Percentiles rank a stretch among this genome's conserved stretches.
phyloP scores from a whole-genome alignment of 2,888 invertebrate species.

The Bursaphelenchus okinawaensis region DNA sequence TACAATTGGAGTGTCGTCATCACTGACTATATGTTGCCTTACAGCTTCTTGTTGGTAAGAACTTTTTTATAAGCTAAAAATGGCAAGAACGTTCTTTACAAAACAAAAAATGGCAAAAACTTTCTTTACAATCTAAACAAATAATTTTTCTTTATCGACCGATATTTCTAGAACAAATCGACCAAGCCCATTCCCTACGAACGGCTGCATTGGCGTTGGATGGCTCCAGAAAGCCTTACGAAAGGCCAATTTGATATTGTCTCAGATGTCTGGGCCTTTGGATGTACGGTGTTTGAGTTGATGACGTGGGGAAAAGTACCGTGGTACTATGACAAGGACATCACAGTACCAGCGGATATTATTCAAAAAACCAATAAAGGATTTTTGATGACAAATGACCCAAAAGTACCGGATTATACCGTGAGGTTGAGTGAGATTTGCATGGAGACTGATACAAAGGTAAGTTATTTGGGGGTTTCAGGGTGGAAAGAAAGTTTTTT shows the following conservation, averaged over 20 bases:
- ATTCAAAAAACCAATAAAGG: neutral
- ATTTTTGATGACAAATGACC: neutral
- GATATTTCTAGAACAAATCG: neutral
- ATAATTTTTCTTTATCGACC: neutral
- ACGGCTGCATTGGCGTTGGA: slow-evolving; percentile 9
- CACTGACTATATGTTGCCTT: slow-evolving; percentile 15
- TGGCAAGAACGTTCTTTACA: no score
- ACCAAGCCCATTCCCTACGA: neutral
- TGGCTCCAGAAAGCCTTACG: slow-evolving; percentile 6
- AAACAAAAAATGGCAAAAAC: no score
- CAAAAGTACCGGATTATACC: neutral
- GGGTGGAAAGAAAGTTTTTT: no score
- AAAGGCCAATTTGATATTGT: slow-evolving; percentile 4
- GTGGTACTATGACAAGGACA: slow-evolving; percentile 4
- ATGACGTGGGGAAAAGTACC: slow-evolving; percentile 2
- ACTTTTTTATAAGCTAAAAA: neutral
- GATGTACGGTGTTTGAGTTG: slow-evolving; percentile 13
- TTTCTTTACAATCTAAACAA: neutral
- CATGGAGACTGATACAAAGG: neutral
- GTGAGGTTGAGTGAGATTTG: neutral
- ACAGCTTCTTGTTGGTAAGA: neutral
- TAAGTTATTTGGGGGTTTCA: no score
- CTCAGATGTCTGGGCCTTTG: slow-evolving; percentile 14
- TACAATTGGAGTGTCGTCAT: neutral
- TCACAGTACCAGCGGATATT: neutral